Base-by-base conservation (phyloP, 2,797 vertebrate species). In the Sebastes trivittatus region DNA sequence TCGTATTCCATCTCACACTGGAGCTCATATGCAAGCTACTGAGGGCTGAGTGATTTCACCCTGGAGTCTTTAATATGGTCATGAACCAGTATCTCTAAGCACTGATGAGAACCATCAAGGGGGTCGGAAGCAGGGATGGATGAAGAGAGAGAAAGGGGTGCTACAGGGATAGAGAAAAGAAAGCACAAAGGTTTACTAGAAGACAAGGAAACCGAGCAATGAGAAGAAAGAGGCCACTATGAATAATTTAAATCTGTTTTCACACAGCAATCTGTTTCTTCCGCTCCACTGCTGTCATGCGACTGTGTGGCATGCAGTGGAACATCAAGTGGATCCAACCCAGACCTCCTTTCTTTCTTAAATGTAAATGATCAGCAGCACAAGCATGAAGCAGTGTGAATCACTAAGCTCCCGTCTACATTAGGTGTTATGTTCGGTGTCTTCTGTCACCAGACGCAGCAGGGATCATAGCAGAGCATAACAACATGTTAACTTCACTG, bases 241-340 rank as follows among this genome's bases (percentile, higher is more conserved):
- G 75, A 79, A 83, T 84, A 74, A 80, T 84, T 82, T 29, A 82
- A 70, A 61, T 70, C 34, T 71, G 69, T 82, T 82, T 84, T 77
- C 73, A 82, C 52, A 46, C 77, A 69, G 79, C 68, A 65, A 79
- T 74, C 75, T 76, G 79, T 67, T 75, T 70, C 49, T 14, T 70
- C 49, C n/a, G 38, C 64, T 78, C 42, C 55, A 30, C 72, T 42
- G 49, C 60, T 29, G 54, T 72, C 63, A 54, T 70, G 66, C 75
- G 77, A 49, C 65, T 30, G 76, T 65, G 65, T 55, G 42, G 58
- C 60, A 46, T 18, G n/a, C 69, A 75, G 68, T 14, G 32, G 58
- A 29, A 34, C 52, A 63, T 55, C 62, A 32, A 56, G n/a, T 25
- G 18, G n/a, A 52, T 56, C 64, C 52, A 34, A 6, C 38, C 64